Evolutionary conservation across 2,797 vertebrate genomes (phyloP).

Genomic region (Syncerus caffer): DNA sequence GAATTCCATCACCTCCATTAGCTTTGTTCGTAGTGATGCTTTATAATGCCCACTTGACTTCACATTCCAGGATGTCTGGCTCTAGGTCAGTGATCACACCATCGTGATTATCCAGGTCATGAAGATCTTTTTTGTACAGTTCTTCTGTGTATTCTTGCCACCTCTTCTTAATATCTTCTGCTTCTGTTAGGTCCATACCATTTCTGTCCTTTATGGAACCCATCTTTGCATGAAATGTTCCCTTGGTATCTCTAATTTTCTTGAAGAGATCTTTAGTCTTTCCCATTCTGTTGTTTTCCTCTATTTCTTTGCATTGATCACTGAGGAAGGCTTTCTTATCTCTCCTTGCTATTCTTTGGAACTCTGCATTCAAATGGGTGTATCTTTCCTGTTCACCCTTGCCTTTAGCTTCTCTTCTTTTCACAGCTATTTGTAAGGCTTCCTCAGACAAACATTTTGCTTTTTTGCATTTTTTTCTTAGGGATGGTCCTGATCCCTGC

Average conservation of each 20-base stretch:
- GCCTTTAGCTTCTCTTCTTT: neutral
- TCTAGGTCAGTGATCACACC: neutral
- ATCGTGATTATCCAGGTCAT: neutral
- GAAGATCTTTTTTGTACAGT: neutral
- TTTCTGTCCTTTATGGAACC: neutral
- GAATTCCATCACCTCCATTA: neutral
- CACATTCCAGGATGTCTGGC: neutral
- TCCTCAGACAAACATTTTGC: neutral
- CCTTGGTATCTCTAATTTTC: neutral
- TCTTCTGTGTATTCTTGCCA: neutral
- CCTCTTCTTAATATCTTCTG: neutral
- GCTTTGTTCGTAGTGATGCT: neutral
- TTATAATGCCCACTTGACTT: neutral
- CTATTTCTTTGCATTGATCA: neutral
- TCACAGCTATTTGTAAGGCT: neutral
- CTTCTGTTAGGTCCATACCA: neutral
- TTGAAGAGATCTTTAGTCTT: neutral
- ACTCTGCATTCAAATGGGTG: neutral
- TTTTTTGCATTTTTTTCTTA: neutral
- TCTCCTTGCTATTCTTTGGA: neutral
- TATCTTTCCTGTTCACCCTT: neutral
- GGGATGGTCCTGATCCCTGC: neutral
- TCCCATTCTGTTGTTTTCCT: neutral
- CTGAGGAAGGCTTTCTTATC: neutral
- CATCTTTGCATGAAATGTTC: neutral